These are phyloP conservation scores for Epinephelus fuscoguttatus DNA, from an alignment of 2,113 vertebrate species.

Conservation along the genomic window DNA sequence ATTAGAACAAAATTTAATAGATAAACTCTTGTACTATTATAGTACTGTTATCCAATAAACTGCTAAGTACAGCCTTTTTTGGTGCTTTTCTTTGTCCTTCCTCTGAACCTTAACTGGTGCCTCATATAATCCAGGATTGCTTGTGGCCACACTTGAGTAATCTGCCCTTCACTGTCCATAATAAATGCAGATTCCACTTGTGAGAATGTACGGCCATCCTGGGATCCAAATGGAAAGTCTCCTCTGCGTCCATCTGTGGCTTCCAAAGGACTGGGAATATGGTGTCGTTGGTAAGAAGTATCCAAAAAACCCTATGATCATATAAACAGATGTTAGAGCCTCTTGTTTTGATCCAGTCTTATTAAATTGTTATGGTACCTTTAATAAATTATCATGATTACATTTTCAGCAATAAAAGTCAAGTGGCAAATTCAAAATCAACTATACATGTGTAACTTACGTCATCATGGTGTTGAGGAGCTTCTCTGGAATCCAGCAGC, in stretches of 20 bases:
- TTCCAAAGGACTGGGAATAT: constrained; percentile 37
- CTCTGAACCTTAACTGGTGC: constrained; percentile 75
- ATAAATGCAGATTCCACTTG: constrained; percentile 39
- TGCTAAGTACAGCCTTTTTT: constrained; percentile 4
- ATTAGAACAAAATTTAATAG: constrained; percentile 30
- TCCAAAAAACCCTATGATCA: constrained; percentile 43
- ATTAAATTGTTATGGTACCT: neutral
- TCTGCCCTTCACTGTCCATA: constrained; percentile 35
- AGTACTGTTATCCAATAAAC: constrained; percentile 23
- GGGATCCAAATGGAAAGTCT: constrained; percentile 29
- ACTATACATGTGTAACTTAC: constrained; percentile 37
- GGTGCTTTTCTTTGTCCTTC: constrained; percentile 75
- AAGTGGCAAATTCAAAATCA: neutral
- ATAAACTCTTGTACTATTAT: neutral
- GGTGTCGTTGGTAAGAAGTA: constrained; percentile 12
- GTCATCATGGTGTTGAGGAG: constrained; percentile 23
- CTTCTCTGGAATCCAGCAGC: constrained; percentile 46
- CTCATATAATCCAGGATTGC: constrained; percentile 73
- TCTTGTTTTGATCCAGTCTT: neutral
- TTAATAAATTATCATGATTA: neutral
- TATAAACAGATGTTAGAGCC: neutral
- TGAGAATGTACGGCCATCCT: constrained; percentile 22
- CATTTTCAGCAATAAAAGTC: neutral
- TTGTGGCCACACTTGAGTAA: constrained; percentile 59
- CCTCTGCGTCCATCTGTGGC: constrained; percentile 8